Base-by-base conservation (phyloP, 2,113 vertebrate species). In the Aldabrachelys gigantea region DNA sequence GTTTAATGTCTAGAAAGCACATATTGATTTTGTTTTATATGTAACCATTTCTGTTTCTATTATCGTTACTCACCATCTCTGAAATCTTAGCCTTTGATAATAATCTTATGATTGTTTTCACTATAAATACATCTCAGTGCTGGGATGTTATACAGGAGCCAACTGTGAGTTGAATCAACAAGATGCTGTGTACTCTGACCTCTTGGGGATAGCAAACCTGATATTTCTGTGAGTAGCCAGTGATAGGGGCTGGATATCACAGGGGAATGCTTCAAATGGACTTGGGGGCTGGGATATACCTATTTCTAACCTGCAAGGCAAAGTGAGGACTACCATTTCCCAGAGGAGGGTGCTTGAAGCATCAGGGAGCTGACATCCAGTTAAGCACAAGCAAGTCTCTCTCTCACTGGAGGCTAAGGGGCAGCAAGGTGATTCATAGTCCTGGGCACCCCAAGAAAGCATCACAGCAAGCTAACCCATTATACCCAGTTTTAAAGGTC, bases 401-500 rank as follows among this genome's bases (percentile, higher is more conserved):
- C 65, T 69, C 35, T 72, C 65, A 11, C 19, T 72, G n/a, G 65
- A 72, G n/a, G 19, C n/a, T 72, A 10, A 72, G 59, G 59, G 13
- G 59, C 31, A 62, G 12, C 59, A 31, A 62, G 65, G 17, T n/a
- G 62, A 69, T 17, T 69, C 62, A 19, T 17, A 19, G 62, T 38
- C n/a, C n/a, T 21, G n/a, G 65, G 35, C 65, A 38, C n/a, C 65
- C 65, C 65, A 72, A 38, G n/a, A 72, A 38, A 72, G 65, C 65
- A 38, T 38, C 35, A 69, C 35, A 38, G 35, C 35, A 69, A 79
- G 94, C 83, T 82, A 83, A 94, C 93, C 93, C 81, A 54, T 89
- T 53, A 56, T 59, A 91, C 92, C 89, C 84, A 24, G 76, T 49
- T 96, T 95, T 47, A 90, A 95, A 89, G 57, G 82, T 82, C 93